These are phyloP conservation scores for Thecophora atra DNA, from an alignment of 2,888 invertebrate genomes.

Conservation along the genomic window DNA sequence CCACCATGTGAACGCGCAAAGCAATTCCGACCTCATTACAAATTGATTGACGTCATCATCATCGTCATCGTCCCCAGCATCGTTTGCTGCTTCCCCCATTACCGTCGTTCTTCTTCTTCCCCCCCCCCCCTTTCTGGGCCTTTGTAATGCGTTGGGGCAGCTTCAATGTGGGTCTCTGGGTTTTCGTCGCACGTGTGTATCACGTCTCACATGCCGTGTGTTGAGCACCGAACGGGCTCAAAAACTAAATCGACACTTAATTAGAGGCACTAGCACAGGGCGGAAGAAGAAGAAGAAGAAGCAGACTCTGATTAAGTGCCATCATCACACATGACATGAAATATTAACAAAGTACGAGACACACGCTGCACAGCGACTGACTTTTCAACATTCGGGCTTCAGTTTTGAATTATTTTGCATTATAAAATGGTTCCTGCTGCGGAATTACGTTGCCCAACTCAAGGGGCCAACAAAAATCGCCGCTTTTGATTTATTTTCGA, in stretches of 20 bases:
- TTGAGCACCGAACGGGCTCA: conserved; percentile 14
- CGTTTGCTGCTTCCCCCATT: no score
- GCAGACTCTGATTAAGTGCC: background rate
- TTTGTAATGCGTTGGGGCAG: background rate
- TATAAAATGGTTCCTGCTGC: no score
- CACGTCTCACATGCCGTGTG: background rate
- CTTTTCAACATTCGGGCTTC: no score
- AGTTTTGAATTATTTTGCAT: no score
- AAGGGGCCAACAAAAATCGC: no score
- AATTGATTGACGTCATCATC: conserved; percentile 24
- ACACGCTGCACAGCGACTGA: background rate
- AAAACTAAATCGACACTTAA: conserved; percentile 33
- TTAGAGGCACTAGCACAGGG: background rate
- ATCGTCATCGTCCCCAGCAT: no score
- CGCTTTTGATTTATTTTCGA: no score
- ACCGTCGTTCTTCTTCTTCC: no score
- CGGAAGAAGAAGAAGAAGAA: no score
- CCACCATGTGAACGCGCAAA: conserved; percentile 7
- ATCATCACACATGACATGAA: conserved; percentile 17
- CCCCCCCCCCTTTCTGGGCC: background rate
- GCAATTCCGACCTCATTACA: conserved; percentile 35
- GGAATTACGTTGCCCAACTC: no score
- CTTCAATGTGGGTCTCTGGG: conserved; percentile 2
- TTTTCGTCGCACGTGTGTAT: background rate
- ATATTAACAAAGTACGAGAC: background rate